Base-by-base conservation (phyloP, 2,888 invertebrate genomes). In the Xylota sylvarum region DNA sequence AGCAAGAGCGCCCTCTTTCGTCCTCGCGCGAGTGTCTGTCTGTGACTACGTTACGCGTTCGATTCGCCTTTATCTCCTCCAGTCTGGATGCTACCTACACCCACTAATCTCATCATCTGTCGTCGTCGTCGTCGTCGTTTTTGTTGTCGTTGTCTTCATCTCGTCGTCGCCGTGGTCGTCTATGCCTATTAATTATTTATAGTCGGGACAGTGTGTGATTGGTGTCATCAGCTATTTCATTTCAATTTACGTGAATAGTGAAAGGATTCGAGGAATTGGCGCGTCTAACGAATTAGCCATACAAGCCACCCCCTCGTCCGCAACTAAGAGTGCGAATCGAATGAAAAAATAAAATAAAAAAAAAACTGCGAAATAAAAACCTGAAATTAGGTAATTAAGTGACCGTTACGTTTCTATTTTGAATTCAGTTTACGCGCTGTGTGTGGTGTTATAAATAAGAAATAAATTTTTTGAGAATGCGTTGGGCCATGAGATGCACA, bases 1-100 rank as follows among this genome's bases (percentile, higher is more conserved):
- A 88, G 87, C 48, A 81, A 82, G 88, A 87, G 84, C 77, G 80
- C 60, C 79, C 78, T 67, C 70, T 85, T 78, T 55, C 65, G 80
- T 82, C 70, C 72, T 85, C 78, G 77, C 79, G 60, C 77, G 80
- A 74, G 62, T 48, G 64, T 55, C 17, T 82, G 43, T 70, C 70
- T 69, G 56, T 62, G 67, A 76, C 74, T 78, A 48, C 64, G 74
- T 82, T 78, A 82, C 86, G 86, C 62, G 84, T 87, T 74, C 56
- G 84, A 87, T 79, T 87, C 60, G 60, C 62, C 40, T 76, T 79
- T 27, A 80, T 70, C 74, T 83, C 69, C 56, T 81, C 78, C 62
- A 55, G 50, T 58, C 46, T 74, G 78, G 76, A 80, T 78, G 78
- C 78, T 77, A 48, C 67, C 43, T 58, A 62, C 77, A 72, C 69